Percentiles rank a stretch among this genome's conserved stretches.
These are phyloP conservation scores for Apis florea DNA, from an alignment of 1,140 invertebrate genomes.

Conservation along the genomic window DNA sequence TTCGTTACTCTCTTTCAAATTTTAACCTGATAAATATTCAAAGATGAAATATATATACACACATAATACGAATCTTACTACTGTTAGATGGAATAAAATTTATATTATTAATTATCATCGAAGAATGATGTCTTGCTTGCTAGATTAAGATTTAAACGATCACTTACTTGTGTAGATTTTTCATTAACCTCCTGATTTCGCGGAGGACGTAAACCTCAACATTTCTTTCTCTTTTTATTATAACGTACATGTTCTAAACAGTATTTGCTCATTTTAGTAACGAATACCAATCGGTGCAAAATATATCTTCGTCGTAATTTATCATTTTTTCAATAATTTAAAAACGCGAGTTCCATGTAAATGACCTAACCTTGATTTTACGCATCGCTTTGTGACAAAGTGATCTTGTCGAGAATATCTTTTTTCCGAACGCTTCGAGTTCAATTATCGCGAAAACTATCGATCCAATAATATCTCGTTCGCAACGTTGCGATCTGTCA, in stretches of 20 bases:
- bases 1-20: background rate
- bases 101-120: background rate
- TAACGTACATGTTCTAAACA: background rate
- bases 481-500: background rate
- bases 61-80: too few relatives aligned
- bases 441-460: background rate
- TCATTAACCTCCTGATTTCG: conserved; percentile 13
- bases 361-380: conserved; percentile 16
- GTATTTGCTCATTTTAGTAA: conserved; percentile 1
- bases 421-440: background rate
- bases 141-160: too few relatives aligned
- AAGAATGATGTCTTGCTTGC: background rate
- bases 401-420: background rate
- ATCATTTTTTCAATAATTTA: background rate
- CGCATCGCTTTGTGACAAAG: conserved; percentile 1
- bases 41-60: background rate
- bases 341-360: background rate
- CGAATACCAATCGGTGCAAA: background rate
- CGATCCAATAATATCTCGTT: background rate
- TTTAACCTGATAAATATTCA: background rate
- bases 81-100: background rate
- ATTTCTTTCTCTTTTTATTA: conserved; percentile 11
- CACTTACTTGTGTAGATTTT: background rate
- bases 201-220: too few relatives aligned
- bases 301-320: background rate